A percentile compares a stretch with the other conserved stretches of the same genome.
phyloP scores from a whole-genome alignment of 2,888 invertebrate genomes.

The Eudemis profundana region DNA sequence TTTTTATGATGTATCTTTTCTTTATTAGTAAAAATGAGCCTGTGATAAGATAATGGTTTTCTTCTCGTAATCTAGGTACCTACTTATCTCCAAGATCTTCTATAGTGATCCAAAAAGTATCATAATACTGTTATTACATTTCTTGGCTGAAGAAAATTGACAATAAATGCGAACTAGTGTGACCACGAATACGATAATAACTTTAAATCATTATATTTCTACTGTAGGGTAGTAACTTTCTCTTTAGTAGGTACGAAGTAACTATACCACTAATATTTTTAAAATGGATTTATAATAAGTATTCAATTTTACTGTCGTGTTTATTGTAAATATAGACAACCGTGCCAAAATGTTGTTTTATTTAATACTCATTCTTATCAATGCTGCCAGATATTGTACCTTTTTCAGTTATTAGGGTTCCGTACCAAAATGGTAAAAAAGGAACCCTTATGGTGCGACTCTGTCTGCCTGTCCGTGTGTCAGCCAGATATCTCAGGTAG shows the following conservation, averaged over 20 bases:
- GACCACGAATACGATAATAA: constrained; percentile 71
- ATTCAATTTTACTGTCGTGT: constrained; percentile 66
- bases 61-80: constrained; percentile 17
- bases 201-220: constrained; percentile 54
- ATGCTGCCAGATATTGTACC: too few species aligned
- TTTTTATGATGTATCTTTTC: constrained; percentile 1
- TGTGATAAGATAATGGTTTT: constrained; percentile 37
- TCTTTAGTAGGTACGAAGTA: constrained; percentile 47
- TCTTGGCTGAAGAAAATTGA: constrained; percentile 53
- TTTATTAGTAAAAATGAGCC: constrained; percentile 31
- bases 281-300: constrained; percentile 56
- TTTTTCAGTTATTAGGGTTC: too few species aligned
- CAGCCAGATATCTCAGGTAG: too few species aligned
- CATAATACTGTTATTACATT: constrained; percentile 18
- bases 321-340: constrained; percentile 75
- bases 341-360: constrained; percentile 61
- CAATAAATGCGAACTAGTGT: constrained; percentile 68
- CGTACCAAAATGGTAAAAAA: too few species aligned
- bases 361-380: constrained; percentile 45
- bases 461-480: too few species aligned
- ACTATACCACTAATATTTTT: constrained; percentile 49
- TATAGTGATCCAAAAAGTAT: neutral
- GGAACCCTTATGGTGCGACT: too few species aligned
- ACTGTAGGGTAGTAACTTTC: constrained; percentile 60
- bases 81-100: neutral